These are phyloP conservation scores for Sinohyriopsis cumingii DNA, from an alignment of 2,888 invertebrate species.

Conservation along the genomic window DNA sequence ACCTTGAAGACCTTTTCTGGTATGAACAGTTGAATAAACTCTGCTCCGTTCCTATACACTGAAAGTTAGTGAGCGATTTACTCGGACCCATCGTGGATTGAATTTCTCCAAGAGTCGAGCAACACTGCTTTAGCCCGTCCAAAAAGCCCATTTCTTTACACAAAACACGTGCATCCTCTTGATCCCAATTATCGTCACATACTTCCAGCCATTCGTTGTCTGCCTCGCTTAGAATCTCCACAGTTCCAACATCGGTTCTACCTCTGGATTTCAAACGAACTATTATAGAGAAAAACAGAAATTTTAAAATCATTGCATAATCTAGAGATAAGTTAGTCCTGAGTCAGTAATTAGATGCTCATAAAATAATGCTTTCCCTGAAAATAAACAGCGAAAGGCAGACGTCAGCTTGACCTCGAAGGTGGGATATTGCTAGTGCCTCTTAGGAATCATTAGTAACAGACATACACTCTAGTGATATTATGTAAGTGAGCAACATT, in stretches of 20 bases:
- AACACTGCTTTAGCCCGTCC: constrained; percentile 47
- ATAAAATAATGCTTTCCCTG: too few relatives aligned
- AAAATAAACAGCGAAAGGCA: too few relatives aligned
- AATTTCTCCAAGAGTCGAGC: constrained; percentile 43
- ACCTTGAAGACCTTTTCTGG: constrained; percentile 17
- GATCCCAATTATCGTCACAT: constrained; percentile 54
- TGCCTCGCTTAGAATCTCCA: constrained; percentile 39
- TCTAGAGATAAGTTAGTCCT: too few relatives aligned
- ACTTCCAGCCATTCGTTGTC: constrained; percentile 48
- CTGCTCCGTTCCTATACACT: constrained; percentile 36
- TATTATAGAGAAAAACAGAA: constrained; percentile 8
- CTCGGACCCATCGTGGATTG: constrained; percentile 16
- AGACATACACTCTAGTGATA: too few relatives aligned
- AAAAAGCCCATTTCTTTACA: constrained; percentile 53
- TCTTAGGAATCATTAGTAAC: too few relatives aligned
- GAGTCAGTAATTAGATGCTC: too few relatives aligned
- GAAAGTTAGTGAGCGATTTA: constrained; percentile 33
- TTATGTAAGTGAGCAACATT: too few relatives aligned
- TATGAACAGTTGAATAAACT: constrained; percentile 34
- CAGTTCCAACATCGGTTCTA: constrained; percentile 46
- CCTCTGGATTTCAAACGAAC: constrained; percentile 50
- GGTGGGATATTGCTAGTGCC: too few relatives aligned
- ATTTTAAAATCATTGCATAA: too few relatives aligned
- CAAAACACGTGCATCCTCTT: constrained; percentile 49
- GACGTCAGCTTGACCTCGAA: too few relatives aligned